These are phyloP conservation scores for Actias luna DNA, from an alignment of 2,888 invertebrate genomes.

Conservation along the genomic window DNA sequence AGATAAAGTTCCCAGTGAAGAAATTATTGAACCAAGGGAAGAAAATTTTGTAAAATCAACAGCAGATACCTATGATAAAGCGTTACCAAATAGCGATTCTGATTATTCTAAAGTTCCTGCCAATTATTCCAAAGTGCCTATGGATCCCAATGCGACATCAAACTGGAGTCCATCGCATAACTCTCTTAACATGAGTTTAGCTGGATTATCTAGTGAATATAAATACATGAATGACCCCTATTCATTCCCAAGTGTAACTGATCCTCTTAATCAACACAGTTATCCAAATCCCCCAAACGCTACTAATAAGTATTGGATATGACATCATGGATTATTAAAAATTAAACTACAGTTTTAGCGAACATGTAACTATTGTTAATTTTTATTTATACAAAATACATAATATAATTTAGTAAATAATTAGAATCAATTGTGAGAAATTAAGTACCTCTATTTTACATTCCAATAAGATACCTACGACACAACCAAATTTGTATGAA, in stretches of 20 bases:
- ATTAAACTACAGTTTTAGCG: conserved; percentile 19
- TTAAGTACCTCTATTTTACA: conserved; percentile 69
- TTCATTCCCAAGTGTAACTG: conserved; percentile 70
- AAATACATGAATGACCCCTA: conserved; percentile 79
- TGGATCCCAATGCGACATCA: conserved; percentile 76
- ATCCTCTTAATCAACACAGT: conserved; percentile 70
- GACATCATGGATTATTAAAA: conserved; percentile 40
- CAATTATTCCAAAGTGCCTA: conserved; percentile 73
- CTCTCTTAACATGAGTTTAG: conserved; percentile 74
- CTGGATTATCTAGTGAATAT: conserved; percentile 73
- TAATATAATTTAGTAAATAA: conserved; percentile 30
- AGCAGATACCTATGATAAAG: conserved; percentile 65
- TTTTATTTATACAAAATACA: conserved; percentile 45
- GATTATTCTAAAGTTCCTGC: conserved; percentile 83
- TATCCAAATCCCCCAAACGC: conserved; percentile 71
- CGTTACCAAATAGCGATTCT: conserved; percentile 58
- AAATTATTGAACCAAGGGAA: conserved; percentile 68
- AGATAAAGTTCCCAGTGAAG: conserved; percentile 65
- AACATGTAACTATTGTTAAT: conserved; percentile 31
- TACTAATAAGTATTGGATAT: conserved; percentile 78
- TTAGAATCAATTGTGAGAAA: conserved; percentile 54
- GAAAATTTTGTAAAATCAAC: conserved; percentile 64
- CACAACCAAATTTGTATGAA: conserved; percentile 75
- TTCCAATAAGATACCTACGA: conserved; percentile 67
- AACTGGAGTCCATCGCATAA: conserved; percentile 80